These are phyloP conservation scores for Lepidocyrtoides sp. DNA, from an alignment of 2,888 invertebrate genomes.

Conservation along the genomic window DNA sequence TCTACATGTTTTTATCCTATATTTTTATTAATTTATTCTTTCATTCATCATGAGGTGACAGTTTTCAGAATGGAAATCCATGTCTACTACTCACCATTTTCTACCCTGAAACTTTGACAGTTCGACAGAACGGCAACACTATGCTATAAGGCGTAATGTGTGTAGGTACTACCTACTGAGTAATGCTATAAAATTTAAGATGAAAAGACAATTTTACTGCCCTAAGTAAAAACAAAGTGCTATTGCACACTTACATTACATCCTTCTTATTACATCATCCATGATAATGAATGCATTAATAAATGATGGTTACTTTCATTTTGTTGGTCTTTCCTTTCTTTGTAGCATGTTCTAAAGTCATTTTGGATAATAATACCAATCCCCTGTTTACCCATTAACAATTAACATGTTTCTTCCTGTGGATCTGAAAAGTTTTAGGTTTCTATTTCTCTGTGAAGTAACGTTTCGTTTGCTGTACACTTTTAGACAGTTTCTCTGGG, in stretches of 20 bases:
- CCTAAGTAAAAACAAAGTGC: not conserved
- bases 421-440: not conserved
- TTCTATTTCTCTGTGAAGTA: not conserved
- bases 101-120: not conserved
- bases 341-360: not conserved
- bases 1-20: not conserved
- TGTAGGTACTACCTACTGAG: too few relatives aligned
- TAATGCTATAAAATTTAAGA: too few relatives aligned
- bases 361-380: not conserved
- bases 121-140: too few relatives aligned
- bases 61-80: constrained; percentile 21
- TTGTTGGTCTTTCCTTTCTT: not conserved
- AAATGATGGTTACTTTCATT: constrained; percentile 1
- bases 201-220: too few relatives aligned
- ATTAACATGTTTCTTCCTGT: not conserved
- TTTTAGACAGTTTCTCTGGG: not conserved
- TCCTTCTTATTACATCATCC: not conserved
- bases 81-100: constrained; percentile 35
- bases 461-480: not conserved
- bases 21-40: constrained; percentile 25
- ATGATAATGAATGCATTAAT: not conserved
- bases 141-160: too few relatives aligned
- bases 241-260: not conserved
- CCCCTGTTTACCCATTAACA: not conserved
- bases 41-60: constrained; percentile 48